Base-by-base conservation (phyloP, 1,140 invertebrate genomes). In the Oedothorax gibbosus region DNA sequence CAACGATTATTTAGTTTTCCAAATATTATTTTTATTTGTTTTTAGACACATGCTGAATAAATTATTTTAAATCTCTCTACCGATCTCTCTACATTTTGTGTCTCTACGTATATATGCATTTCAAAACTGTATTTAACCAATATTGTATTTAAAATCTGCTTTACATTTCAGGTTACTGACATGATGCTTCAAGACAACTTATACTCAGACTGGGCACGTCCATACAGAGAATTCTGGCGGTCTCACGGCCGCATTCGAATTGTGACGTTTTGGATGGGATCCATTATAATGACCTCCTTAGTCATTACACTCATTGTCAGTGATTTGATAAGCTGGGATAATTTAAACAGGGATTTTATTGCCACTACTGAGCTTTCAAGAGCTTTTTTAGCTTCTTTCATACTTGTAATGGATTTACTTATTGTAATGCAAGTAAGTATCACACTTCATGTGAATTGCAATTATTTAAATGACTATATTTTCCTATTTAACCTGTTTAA, bases 141-240 rank as follows among this genome's bases (percentile, higher is more conserved):
- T 35, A 35, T 35, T 35, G 35, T 35, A 35, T 35, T 35, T 35
- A 35, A 35, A 35, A 35, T 2, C 5, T 62, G 57, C 57, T 62
- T 66, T 66, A 20, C 57, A 71, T 75, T 87, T 90, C 18, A 92
- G 91, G 91, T 93, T 12, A 92, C 92, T 64, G 92, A 93, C 86
- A 92, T 93, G 88, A 92, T 93, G 92, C 89, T 93, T 10, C 92
- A 93, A 87, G 92, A 92, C 86, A 91, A 91, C 86, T 88, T 93
- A 14, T 93, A 92, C 87, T 92, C 92, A 0, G 86, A 89, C 53
- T 92, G 92, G 91, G 91, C 90, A 2, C 87, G 88, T 49, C 86
- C 86, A 3, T 89, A 91, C 15, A 85, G 91, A 7, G 87, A 82
- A 68, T 90, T 91, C 87, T 92, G 91, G 91, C 89, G 90, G 50